These are phyloP conservation scores for Neosilurus hyrtlii DNA, from an alignment of 2,797 vertebrate species.

Conservation along the genomic window DNA sequence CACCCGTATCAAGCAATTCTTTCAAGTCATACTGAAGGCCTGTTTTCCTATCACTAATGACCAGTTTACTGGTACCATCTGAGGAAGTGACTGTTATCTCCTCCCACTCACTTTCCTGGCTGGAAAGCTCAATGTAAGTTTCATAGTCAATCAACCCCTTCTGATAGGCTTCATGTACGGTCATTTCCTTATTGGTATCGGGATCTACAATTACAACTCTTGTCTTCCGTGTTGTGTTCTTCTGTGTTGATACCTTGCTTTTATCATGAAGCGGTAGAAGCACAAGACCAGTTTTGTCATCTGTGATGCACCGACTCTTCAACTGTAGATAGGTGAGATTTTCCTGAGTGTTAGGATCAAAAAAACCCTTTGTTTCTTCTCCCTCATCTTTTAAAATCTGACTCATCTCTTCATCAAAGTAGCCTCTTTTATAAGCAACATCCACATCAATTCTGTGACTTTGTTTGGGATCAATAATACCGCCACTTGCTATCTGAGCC, in stretches of 20 bases:
- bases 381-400: slow-evolving; percentile 81
- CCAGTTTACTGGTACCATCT: slow-evolving; percentile 81
- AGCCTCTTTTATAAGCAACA: slow-evolving; percentile 85
- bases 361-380: slow-evolving; percentile 88
- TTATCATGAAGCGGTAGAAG: slow-evolving; percentile 85
- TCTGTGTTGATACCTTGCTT: slow-evolving; percentile 76
- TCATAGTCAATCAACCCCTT: slow-evolving; percentile 88
- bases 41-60: slow-evolving; percentile 84
- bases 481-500: slow-evolving; percentile 94
- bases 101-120: slow-evolving; percentile 98
- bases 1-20: slow-evolving; percentile 79
- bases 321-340: slow-evolving; percentile 90
- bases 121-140: slow-evolving; percentile 84
- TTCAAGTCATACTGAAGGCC: slow-evolving; percentile 86
- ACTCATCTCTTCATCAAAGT: slow-evolving; percentile 87
- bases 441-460: slow-evolving; percentile 87
- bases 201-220: slow-evolving; percentile 94
- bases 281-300: slow-evolving; percentile 83
- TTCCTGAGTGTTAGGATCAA: slow-evolving; percentile 94
- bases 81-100: slow-evolving; percentile 87
- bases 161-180: slow-evolving; percentile 86
- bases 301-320: slow-evolving; percentile 85
- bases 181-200: slow-evolving; percentile 92
- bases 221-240: slow-evolving; percentile 87
- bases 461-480: slow-evolving; percentile 92